Percentiles rank a stretch among this genome's conserved stretches.
These are phyloP conservation scores for Callyntrura sp. DNA, from an alignment of 2,888 invertebrate species.

Conservation along the genomic window DNA sequence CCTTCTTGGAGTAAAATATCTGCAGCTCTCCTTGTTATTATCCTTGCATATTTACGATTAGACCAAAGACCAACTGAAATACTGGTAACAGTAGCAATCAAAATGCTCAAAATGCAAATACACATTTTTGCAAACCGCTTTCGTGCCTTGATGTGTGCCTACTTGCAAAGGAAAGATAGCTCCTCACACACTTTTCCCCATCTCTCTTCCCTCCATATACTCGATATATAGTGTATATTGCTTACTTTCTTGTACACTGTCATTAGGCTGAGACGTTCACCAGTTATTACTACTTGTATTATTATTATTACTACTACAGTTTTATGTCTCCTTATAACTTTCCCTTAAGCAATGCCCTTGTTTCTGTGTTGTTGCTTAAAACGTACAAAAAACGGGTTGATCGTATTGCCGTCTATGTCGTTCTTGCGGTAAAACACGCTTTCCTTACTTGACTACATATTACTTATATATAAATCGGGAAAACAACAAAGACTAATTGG, in stretches of 20 bases:
- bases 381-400: slow-evolving; percentile 41
- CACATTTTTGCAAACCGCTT: neutral
- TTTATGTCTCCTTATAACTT: neutral
- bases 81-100: slow-evolving; percentile 34
- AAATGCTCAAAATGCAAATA: neutral
- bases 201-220: too few relatives aligned
- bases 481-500: slow-evolving; percentile 64
- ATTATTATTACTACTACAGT: slow-evolving; percentile 13
- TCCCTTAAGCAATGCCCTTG: slow-evolving; percentile 9
- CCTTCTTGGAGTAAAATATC: slow-evolving; percentile 13
- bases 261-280: too few relatives aligned
- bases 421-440: neutral
- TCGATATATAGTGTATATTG: too few relatives aligned
- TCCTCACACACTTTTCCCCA: too few relatives aligned
- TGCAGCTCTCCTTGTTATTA: neutral
- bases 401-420: slow-evolving; percentile 18
- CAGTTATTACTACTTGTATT: too few relatives aligned
- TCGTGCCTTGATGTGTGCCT: neutral
- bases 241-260: too few relatives aligned
- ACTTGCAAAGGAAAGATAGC: neutral
- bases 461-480: slow-evolving; percentile 45
- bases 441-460: neutral
- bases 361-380: slow-evolving; percentile 12
- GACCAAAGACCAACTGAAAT: neutral
- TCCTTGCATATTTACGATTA: slow-evolving; percentile 15